Base-by-base conservation (phyloP, 2,113 vertebrate species). In the Lophius piscatorius region DNA sequence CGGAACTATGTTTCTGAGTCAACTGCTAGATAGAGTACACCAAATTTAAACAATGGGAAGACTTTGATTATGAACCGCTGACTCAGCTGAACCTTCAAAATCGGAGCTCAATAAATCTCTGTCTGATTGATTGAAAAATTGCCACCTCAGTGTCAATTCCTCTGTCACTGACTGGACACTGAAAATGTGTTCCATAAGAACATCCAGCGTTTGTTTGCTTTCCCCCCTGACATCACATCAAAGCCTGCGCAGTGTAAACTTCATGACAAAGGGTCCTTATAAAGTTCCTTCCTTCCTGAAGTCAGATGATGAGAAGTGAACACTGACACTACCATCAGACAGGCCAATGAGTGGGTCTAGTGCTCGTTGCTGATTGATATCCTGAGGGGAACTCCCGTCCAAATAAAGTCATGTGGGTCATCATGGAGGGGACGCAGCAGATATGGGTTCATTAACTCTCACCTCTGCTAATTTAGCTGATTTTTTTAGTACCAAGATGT, bases 231-330 rank as follows among this genome's bases (percentile, higher is more conserved):
- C 47, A 57, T 59, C 55, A 28, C 46, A 58, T 42, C 51, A 20
- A 51, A 1, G 50, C 26, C 35, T 35, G 62, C 13, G 26, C 69
- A 17, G 51, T 62, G 42, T 62, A 44, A 35, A 58, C 61, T 66
- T 23, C 48, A 73, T 35, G 20, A 69, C 61, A 57, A 68, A 52
- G 44, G 51, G 48, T 67, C 64, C 60, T 34, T 59, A 68, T 47
- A 50, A 49, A 71, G 71, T 67, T 75, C 50, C 67, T 83, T 82
- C 74, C 78, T 73, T 67, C 54, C 47, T 80, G 74, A 82, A 41
- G 34, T 73, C 64, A 74, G 63, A 48, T 63, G 52, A 72, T n/a
- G 13, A 80, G 48, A 73, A 57, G 41, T 46, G 47, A 77, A 42
- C 56, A 3, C 67, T 14, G 57, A 82, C 61, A 73, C 76, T n/a